Percentiles rank a stretch among this genome's conserved stretches.
These are phyloP conservation scores for Guaruba guarouba DNA, from an alignment of 2,113 vertebrate species.

Conservation along the genomic window DNA sequence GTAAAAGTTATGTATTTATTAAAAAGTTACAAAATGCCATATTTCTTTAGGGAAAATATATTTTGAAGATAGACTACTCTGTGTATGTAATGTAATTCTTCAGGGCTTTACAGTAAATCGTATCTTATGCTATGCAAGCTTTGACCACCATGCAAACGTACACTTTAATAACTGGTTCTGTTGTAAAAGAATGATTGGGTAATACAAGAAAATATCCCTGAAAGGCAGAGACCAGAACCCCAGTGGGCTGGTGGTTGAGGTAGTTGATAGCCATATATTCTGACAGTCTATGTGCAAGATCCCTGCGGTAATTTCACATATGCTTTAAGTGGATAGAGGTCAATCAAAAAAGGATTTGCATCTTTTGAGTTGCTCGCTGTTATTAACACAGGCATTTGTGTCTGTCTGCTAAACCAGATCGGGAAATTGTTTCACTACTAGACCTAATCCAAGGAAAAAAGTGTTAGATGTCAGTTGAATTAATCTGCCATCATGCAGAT, in stretches of 20 bases:
- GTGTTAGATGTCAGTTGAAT: not conserved
- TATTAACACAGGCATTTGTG: not conserved
- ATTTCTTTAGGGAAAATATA: not conserved
- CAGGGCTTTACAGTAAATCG: not conserved
- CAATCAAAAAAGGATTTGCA: slow-evolving; percentile 6
- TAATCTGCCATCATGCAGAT: not conserved
- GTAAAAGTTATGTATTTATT: not conserved
- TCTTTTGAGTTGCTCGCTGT: not conserved
- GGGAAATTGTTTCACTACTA: not conserved
- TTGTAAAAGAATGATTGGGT: not conserved
- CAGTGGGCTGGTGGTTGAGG: not conserved
- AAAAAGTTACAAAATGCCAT: not conserved
- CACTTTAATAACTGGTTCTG: not conserved
- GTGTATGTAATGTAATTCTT: not conserved
- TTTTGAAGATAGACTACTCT: not conserved
- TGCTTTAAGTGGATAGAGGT: not conserved
- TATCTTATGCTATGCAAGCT: not conserved
- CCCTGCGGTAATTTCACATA: not conserved
- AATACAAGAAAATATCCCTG: not conserved
- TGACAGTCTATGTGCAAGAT: not conserved
- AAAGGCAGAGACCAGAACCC: not conserved
- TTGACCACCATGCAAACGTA: not conserved
- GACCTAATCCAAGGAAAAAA: not conserved
- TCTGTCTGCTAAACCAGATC: slow-evolving; percentile 14
- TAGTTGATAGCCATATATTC: not conserved